Evolutionary conservation across 1,140 invertebrate species (phyloP).

Genomic region (Trypoxylus dichotomus): DNA sequence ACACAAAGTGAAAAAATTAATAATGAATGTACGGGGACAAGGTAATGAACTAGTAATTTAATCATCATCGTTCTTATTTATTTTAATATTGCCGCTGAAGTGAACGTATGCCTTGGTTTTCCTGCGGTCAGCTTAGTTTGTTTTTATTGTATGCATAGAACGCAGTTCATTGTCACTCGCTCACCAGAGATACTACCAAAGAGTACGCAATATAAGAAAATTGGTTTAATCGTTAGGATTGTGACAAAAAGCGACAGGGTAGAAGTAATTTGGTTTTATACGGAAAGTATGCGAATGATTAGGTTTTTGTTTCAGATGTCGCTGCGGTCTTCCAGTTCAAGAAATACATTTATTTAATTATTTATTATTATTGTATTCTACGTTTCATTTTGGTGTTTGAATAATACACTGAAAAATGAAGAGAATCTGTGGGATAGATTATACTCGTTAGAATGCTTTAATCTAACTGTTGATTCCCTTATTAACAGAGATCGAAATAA

Average conservation of each 20-base stretch:
- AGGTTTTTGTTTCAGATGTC: too few species aligned
- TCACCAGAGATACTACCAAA: background rate
- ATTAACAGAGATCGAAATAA: too few species aligned
- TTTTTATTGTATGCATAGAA: background rate
- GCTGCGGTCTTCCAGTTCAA: too few species aligned
- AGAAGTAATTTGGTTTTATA: background rate
- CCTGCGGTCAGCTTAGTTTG: conserved; percentile 13
- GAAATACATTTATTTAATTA: too few species aligned
- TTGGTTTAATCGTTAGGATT: background rate
- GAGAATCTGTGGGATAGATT: too few species aligned
- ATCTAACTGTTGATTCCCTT: too few species aligned
- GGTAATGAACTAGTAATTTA: conserved; percentile 16
- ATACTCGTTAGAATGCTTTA: too few species aligned
- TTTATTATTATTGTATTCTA: too few species aligned
- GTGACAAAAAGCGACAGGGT: background rate
- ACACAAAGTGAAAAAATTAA: background rate
- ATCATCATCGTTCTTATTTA: conserved; percentile 16
- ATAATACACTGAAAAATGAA: too few species aligned
- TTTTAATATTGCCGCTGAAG: conserved; percentile 9
- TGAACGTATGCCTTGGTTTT: conserved; percentile 2
- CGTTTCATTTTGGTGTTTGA: too few species aligned
- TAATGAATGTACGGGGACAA: conserved; percentile 2
- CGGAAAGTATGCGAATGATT: background rate
- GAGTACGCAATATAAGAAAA: background rate
- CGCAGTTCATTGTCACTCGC: conserved; percentile 6